Percentiles rank a stretch among this genome's conserved stretches.
Evolutionary conservation across 2,888 invertebrate genomes (phyloP).

Genomic region (Cephus nigrinus): DNA sequence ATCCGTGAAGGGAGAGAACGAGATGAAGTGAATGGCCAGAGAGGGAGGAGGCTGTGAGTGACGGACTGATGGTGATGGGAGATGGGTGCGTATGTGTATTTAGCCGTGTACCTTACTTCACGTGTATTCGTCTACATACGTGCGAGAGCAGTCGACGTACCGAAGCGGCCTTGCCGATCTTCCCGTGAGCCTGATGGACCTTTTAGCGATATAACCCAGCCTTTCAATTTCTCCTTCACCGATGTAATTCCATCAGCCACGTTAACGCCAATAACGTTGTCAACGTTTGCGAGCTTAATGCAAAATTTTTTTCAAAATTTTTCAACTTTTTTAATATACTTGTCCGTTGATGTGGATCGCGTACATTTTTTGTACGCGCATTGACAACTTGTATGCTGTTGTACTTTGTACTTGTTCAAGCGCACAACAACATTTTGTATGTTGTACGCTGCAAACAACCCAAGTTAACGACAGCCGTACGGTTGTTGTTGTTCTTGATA

Average conservation of each 20-base stretch:
- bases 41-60: background rate
- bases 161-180: background rate
- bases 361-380: too few relatives aligned
- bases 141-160: background rate
- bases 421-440: background rate
- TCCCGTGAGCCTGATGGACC: background rate
- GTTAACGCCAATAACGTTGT: background rate
- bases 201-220: background rate
- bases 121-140: background rate
- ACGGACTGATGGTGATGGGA: background rate
- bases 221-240: background rate
- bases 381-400: background rate
- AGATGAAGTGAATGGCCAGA: background rate
- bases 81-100: background rate
- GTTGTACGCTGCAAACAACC: background rate
- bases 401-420: background rate
- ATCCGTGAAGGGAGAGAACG: conserved; percentile 1
- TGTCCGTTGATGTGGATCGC: background rate
- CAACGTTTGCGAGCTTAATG: background rate
- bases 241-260: background rate
- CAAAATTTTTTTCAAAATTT: background rate
- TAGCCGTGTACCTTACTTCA: too few relatives aligned
- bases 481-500: background rate
- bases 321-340: background rate
- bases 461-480: background rate